phyloP scores from a whole-genome alignment of 2,113 vertebrate species.

The Planiliza haematocheilus region DNA sequence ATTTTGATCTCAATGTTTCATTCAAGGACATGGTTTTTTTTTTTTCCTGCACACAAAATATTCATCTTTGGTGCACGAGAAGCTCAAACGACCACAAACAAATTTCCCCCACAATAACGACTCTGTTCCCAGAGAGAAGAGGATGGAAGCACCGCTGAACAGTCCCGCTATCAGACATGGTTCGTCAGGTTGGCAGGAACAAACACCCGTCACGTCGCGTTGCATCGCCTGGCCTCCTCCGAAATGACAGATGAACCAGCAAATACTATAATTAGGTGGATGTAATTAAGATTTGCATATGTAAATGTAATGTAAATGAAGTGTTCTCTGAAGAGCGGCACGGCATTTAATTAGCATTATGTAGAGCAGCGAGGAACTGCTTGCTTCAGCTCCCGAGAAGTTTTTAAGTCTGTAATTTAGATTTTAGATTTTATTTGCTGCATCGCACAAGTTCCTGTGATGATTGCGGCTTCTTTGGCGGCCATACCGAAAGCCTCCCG shows the following conservation, averaged over 20 bases:
- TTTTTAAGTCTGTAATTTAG: neutral
- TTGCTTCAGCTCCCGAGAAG: neutral
- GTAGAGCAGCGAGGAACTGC: slow-evolving; percentile 30
- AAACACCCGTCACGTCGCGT: slow-evolving; percentile 17
- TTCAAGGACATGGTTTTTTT: too few relatives aligned
- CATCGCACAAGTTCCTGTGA: too few relatives aligned
- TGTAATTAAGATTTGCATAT: slow-evolving; percentile 69
- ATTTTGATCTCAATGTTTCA: too few relatives aligned
- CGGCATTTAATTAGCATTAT: slow-evolving; percentile 53
- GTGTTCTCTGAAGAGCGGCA: slow-evolving; percentile 52
- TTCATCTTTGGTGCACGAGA: too few relatives aligned
- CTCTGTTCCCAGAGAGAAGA: slow-evolving; percentile 2
- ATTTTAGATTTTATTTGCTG: too few relatives aligned
- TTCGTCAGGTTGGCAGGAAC: slow-evolving; percentile 34
- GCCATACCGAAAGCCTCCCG: neutral
- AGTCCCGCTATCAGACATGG: slow-evolving; percentile 28
- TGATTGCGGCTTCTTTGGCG: neutral
- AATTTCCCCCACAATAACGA: neutral
- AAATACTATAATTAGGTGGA: slow-evolving; percentile 69
- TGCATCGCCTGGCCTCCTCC: slow-evolving; percentile 40
- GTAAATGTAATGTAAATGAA: slow-evolving; percentile 71
- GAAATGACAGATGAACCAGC: slow-evolving; percentile 59
- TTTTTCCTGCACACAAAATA: too few relatives aligned
- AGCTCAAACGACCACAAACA: too few relatives aligned
- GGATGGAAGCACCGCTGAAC: slow-evolving; percentile 32